Evolutionary conservation across 2,888 invertebrate genomes (phyloP).

Genomic region (Antheraea assamensis): DNA sequence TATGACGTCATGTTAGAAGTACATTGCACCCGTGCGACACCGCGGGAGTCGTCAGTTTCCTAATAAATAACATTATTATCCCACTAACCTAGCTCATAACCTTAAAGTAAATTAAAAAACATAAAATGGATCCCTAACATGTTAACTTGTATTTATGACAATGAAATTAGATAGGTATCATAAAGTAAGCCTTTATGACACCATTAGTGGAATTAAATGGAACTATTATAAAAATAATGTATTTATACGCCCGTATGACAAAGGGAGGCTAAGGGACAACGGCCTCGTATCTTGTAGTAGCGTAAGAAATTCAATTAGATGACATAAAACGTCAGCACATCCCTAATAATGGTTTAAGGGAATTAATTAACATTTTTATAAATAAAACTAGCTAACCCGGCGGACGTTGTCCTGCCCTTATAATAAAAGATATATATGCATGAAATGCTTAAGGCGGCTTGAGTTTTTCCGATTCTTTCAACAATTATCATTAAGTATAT

Average conservation of each 20-base stretch:
- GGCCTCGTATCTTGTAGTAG: slow-evolving; percentile 1
- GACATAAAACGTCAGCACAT: slow-evolving; percentile 1
- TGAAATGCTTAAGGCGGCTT: too few relatives aligned
- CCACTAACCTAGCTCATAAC: not conserved
- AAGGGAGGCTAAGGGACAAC: not conserved
- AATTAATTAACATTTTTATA: slow-evolving; percentile 12
- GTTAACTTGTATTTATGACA: slow-evolving; percentile 8
- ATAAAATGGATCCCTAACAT: not conserved
- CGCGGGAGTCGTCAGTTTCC: not conserved
- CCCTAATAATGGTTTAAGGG: slow-evolving; percentile 3
- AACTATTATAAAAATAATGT: slow-evolving; percentile 10
- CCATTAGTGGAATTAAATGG: slow-evolving; percentile 10
- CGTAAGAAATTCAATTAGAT: slow-evolving; percentile 13
- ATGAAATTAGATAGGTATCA: not conserved
- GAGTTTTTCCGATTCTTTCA: too few relatives aligned
- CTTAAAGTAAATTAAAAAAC: slow-evolving; percentile 1
- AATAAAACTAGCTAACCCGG: too few relatives aligned
- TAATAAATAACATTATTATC: not conserved
- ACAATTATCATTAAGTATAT: too few relatives aligned
- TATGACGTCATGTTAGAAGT: not conserved
- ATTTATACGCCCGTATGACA: slow-evolving; percentile 4
- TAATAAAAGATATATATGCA: too few relatives aligned
- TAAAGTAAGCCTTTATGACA: not conserved
- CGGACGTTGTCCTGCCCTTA: too few relatives aligned
- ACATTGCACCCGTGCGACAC: not conserved